Conservation (phyloP, 30 jellyfish, hydroid and myxozoan genomes). For the Chironex yamaguchii region DNA sequence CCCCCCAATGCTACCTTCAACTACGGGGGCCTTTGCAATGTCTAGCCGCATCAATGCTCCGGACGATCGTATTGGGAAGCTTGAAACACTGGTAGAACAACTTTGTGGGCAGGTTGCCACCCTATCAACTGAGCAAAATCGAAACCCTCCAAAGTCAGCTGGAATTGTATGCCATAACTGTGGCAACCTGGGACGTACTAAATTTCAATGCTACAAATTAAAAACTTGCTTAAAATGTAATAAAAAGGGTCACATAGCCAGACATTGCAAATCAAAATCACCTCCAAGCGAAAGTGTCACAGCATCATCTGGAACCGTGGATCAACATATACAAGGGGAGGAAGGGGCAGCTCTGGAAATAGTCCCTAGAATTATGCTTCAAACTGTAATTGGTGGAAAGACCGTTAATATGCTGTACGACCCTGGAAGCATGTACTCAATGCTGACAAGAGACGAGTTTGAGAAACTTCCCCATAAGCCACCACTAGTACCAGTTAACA, state of each 20-base stretch:
- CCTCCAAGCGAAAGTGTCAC: too few species aligned
- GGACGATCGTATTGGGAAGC: constrained; percentile 5
- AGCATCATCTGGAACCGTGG: too few species aligned
- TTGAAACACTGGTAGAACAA: not conserved
- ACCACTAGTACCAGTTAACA: not conserved
- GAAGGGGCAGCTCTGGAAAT: not conserved
- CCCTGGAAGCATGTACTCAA: constrained; percentile 24
- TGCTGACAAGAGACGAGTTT: not conserved
- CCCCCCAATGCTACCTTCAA: not conserved
- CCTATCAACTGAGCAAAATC: not conserved
- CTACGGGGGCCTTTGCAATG: not conserved
- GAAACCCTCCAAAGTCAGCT: not conserved
- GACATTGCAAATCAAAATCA: too few species aligned
- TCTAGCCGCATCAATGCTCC: not conserved
- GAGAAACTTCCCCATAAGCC: not conserved
- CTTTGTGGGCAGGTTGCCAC: not conserved
- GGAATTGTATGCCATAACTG: not conserved
- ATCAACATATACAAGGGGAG: not conserved
- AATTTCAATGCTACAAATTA: not conserved
- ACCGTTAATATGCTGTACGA: not conserved
- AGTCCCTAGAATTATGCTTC: not conserved
- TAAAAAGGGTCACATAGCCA: not conserved
- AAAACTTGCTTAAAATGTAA: constrained; percentile 5
- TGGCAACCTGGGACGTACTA: not conserved
- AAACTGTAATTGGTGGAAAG: not conserved